Base-by-base conservation (phyloP, 2,113 vertebrate species). In the Eurypyga helias region DNA sequence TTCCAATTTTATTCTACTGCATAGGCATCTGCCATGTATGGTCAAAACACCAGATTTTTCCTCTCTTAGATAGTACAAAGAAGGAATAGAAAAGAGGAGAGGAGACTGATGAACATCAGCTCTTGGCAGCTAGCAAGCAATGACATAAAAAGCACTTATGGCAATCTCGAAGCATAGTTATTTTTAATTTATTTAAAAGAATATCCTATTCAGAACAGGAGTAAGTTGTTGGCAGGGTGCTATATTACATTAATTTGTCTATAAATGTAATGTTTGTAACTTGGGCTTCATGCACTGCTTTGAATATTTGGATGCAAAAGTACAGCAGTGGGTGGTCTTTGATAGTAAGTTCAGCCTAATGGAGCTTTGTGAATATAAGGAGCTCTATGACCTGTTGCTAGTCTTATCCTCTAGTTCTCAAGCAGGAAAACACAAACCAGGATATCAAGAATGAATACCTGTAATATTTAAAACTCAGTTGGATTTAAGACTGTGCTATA, bases 111-210 rank as follows among this genome's bases (percentile, higher is more conserved):
- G 83, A 94, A 49, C 49, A 93, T 80, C 66, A 91, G 3, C 48
- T 83, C 83, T 80, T 96, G 95, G 92, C 94, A 97, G 93, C 69
- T 51, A 57, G 72, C 58, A 87, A 90, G 60, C 26, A 45, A 81
- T 93, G 88, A 85, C 76, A 93, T 84, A 78, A 89, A 92, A 92
- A 93, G 38, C 81, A 94, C 83, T 96, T 91, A 96, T 23, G 69
- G 88, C 89, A 83, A 80, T 85, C 76, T 80, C 76, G 75, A 80
- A 67, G 84, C 29, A 36, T 79, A 64, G 80, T 84, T 89, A 82
- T 76, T 96, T 90, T 73, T 89, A 88, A 95, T 91, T 83, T 94
- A 70, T 84, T 94, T 94, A 73, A 91, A 84, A 94, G 82, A 94
- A 90, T 96, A 76, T 65, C 26, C 29, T 89, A 4, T 72, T 82